phyloP scores from a whole-genome alignment of 2,113 vertebrate species.

The Cyprinodon tularosa region DNA sequence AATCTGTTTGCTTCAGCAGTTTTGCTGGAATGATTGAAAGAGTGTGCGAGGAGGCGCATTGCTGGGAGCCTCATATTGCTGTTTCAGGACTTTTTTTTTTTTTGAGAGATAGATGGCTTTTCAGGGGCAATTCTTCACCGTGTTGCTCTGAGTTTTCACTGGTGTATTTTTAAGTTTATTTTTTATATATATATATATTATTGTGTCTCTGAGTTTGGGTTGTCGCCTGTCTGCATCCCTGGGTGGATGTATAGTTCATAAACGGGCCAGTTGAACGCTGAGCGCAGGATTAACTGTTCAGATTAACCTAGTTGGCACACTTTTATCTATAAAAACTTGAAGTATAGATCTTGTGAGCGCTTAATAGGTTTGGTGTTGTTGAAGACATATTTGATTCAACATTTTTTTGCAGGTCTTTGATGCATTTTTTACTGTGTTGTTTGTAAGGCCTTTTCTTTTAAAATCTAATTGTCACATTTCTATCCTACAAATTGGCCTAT shows the following conservation, averaged over 20 bases:
- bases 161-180: background rate
- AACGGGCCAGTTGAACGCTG: constrained; percentile 22
- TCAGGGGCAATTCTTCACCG: constrained; percentile 21
- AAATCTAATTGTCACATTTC: too few species aligned
- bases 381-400: constrained; percentile 51
- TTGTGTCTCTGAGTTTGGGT: background rate
- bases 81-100: constrained; percentile 65
- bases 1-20: constrained; percentile 72
- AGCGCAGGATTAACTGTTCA: constrained; percentile 48
- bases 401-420: constrained; percentile 12
- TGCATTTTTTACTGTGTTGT: background rate
- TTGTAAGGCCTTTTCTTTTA: background rate
- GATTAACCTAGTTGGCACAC: constrained; percentile 53
- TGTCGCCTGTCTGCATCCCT: background rate
- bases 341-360: constrained; percentile 28
- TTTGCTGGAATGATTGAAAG: constrained; percentile 69
- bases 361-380: constrained; percentile 51
- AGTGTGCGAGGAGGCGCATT: constrained; percentile 40
- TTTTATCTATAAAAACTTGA: constrained; percentile 37
- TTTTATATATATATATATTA: background rate
- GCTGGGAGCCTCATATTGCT: constrained; percentile 59
- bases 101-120: constrained; percentile 42
- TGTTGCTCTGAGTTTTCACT: constrained; percentile 9
- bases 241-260: constrained; percentile 12
- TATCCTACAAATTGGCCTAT: background rate